Evolutionary conservation across 2,113 vertebrate genomes (phyloP), one percentile per base, ranked within the genome.

Genomic region (Plotosus lineatus): DNA sequence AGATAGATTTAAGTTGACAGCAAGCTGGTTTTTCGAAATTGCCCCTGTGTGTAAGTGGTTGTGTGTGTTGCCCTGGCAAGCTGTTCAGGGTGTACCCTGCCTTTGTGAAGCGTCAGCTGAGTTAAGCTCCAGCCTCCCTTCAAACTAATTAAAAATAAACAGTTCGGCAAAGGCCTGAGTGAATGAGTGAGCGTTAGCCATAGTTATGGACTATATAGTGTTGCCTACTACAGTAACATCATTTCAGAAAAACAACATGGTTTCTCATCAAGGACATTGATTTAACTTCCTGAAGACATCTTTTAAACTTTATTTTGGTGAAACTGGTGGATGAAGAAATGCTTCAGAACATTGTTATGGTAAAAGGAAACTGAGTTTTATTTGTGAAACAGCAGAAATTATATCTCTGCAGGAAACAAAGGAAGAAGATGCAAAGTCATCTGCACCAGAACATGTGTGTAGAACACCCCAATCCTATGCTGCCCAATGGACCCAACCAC

Each of bases 401-500:
- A 73, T 78, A 28, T 85, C 53, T 82, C 58, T 87, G 28, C 90
- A 98, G 97, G 91, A 98, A 98, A 86, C 96, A 97, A 88, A 94
- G 97, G 79, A 97, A 96, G 88, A 96, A 96, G 89, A 95, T 98
- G 95, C 96, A 99, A 63, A 96, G 91, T 83, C 97, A 98, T 85
- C 91, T 98, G 71, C 92, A 96, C 85, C 97, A 98, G 91, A 97
- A 98, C 84, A 97, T 97, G 95, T 98, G 95, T 85, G 93, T 94
- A 61, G 96, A 97, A 83, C 96, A 97, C 86, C 96, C 96, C 69
- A 97, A 96, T 91, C 94, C 94, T 81, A 96, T 90, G 86, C 87
- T 97, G 88, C 93, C 95, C 0, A 99, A 99, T 0, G 97, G 96
- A 61, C 97, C 97, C 81, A 97, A 97, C 90, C 97, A 95, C 89